Base-by-base conservation (phyloP, 2,797 vertebrate genomes). In the Dromococcyx pavoninus region DNA sequence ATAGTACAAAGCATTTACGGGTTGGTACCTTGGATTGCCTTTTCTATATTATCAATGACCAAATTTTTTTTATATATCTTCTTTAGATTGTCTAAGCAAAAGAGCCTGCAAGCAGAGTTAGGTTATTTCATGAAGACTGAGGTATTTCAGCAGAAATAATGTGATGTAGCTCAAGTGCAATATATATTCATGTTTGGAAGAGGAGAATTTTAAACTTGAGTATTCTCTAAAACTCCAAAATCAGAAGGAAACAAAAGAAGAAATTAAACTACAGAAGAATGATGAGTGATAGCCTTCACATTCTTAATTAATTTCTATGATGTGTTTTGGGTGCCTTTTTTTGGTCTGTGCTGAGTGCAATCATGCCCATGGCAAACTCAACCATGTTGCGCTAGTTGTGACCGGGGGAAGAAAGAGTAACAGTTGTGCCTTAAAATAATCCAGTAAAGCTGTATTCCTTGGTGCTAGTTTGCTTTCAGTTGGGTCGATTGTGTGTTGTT, bases 151-250 rank as follows among this genome's bases (percentile, higher is more conserved):
- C 28, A 70, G 22, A 84, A 91, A 51, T 27, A 56, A 46, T 0
- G 1, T 14, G 43, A 8, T 3, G 1, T 2, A 60, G 11, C 65
- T 41, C 0, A 0, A 77, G n/a, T 17, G 32, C 17, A 69, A 7
- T 2, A 14, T 5, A 13, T 15, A 50, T 9, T 50, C 16, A 10
- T 54, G 8, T 14, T 13, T 17, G 1, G 4, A 58, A 67, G 24
- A 73, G 18, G 4, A 72, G 8, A 89, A n/a, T 66, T 75, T 82
- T 12, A 58, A 71, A 77, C 24, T 44, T 8, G 8, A 15, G 9
- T 0, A 0, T 48, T 69, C n/a, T 67, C 37, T 85, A 30, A 66
- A 77, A 86, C 5, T 30, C 13, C n/a, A 43, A 32, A 81, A 12
- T 7, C 30, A 24, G 44, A 72, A 70, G 25, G 57, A 88, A 83